These are phyloP conservation scores for Crambe crambe DNA, from an alignment of 37 sponge, comb jelly and placozoan species.

Conservation along the genomic window DNA sequence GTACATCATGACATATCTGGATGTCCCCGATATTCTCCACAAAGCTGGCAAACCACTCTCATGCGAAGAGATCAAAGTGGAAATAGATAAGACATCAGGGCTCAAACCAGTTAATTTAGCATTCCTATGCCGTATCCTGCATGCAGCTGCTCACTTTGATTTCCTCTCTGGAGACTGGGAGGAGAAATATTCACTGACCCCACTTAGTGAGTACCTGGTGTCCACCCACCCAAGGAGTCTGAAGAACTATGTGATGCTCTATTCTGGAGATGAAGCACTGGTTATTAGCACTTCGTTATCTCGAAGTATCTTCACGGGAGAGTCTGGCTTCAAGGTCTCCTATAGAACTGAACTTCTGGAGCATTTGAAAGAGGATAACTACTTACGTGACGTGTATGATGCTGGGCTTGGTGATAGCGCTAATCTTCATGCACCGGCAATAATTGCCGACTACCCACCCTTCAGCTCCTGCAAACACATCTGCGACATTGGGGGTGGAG, in stretches of 20 bases:
- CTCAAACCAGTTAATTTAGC: slow-evolving; percentile 50
- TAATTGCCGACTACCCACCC: slow-evolving; percentile 78
- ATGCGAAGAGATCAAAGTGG: slow-evolving; percentile 70
- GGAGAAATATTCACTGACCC: slow-evolving; percentile 62
- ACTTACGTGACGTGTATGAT: slow-evolving; percentile 52
- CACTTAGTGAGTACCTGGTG: slow-evolving; percentile 66
- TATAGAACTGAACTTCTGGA: slow-evolving; percentile 62
- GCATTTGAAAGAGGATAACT: slow-evolving; percentile 50
- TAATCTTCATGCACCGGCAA: slow-evolving; percentile 60
- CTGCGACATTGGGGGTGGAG: slow-evolving; percentile 85
- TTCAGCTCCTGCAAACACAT: slow-evolving; percentile 80
- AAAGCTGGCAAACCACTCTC: slow-evolving; percentile 40
- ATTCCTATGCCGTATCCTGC: slow-evolving; percentile 73
- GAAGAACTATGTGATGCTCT: slow-evolving; percentile 66
- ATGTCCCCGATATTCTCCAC: slow-evolving; percentile 62
- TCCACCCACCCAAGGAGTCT: slow-evolving; percentile 72
- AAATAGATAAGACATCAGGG: slow-evolving; percentile 36
- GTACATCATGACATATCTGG: slow-evolving; percentile 59
- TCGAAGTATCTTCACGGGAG: slow-evolving; percentile 64
- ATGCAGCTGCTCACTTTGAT: slow-evolving; percentile 81
- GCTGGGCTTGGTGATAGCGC: slow-evolving; percentile 49
- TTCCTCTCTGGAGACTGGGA: slow-evolving; percentile 40
- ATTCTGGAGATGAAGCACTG: slow-evolving; percentile 75
- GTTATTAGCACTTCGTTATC: slow-evolving; percentile 70
- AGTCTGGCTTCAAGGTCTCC: slow-evolving; percentile 76